Percentiles rank a stretch among this genome's conserved stretches.
Evolutionary conservation across 2,113 vertebrate species (phyloP).

Genomic region (Pterocles gutturalis): DNA sequence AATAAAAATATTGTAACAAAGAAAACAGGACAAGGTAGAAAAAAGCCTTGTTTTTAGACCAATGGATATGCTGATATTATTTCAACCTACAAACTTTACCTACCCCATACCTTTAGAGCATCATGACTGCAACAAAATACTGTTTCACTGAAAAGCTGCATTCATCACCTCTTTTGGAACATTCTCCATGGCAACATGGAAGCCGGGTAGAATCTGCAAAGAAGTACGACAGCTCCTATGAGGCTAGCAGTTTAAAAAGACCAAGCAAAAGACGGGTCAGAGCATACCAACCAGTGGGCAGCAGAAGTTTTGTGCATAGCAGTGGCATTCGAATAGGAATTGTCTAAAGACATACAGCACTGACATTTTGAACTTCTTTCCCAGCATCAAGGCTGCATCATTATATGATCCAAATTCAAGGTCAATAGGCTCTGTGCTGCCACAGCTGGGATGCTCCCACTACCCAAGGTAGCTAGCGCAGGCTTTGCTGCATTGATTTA

Average conservation of each 20-base stretch:
- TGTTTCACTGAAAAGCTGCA: neutral
- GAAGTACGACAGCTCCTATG: neutral
- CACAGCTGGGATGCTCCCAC: constrained; percentile 32
- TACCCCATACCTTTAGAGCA: neutral
- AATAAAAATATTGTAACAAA: neutral
- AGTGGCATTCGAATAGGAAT: neutral
- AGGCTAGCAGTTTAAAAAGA: neutral
- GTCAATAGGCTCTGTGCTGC: neutral
- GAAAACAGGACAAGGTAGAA: neutral
- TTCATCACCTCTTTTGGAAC: neutral
- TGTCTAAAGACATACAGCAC: neutral
- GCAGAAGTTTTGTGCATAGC: neutral
- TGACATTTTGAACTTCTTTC: constrained; percentile 26
- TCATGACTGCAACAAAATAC: neutral
- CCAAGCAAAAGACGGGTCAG: neutral
- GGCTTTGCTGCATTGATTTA: constrained; percentile 48
- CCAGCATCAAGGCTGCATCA: constrained; percentile 25
- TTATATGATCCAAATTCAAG: constrained; percentile 32
- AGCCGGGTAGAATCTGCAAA: neutral
- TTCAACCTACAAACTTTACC: neutral
- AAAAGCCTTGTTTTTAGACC: neutral
- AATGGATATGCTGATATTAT: neutral
- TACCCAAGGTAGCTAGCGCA: constrained; percentile 29
- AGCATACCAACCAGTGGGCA: neutral
- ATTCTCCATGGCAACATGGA: neutral